phyloP scores from a whole-genome alignment of 2,113 vertebrate genomes.

The Oncorhynchus mykiss region DNA sequence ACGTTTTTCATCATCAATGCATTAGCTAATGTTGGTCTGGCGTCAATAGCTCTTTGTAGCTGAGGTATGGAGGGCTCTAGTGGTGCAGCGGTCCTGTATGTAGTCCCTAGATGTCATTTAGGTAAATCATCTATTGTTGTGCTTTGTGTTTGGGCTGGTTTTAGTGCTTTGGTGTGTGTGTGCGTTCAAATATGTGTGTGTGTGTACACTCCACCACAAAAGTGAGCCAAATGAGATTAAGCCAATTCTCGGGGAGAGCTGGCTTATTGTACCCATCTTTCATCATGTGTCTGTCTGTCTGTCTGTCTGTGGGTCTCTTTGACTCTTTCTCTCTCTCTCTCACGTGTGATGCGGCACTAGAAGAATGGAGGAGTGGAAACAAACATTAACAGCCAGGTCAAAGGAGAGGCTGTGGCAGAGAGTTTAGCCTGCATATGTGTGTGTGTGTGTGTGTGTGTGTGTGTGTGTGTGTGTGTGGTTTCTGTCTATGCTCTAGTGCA shows the following conservation, averaged over 20 bases:
- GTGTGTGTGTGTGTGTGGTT: background rate
- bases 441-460: too few species aligned
- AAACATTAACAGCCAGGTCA: constrained; percentile 26
- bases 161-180: constrained; percentile 1
- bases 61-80: background rate
- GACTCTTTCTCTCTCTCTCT: background rate
- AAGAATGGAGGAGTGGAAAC: constrained; percentile 34
- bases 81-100: constrained; percentile 5
- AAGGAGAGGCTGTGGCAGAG: constrained; percentile 1
- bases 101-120: constrained; percentile 21
- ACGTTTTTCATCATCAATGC: background rate
- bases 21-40: background rate
- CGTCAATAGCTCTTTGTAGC: constrained; percentile 20
- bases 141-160: constrained; percentile 19
- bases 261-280: constrained; percentile 42
- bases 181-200: background rate
- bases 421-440: constrained; percentile 21
- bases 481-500: background rate
- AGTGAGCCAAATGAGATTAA: constrained; percentile 60
- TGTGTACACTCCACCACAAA: constrained; percentile 25
- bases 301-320: background rate
- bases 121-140: constrained; percentile 19
- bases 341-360: constrained; percentile 12
- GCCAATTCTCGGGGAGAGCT: constrained; percentile 48
- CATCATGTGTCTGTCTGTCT: background rate